Percentiles rank a stretch among this genome's conserved stretches.
Evolutionary conservation across 2,797 vertebrate species (phyloP).

Genomic region (Esox lucius): DNA sequence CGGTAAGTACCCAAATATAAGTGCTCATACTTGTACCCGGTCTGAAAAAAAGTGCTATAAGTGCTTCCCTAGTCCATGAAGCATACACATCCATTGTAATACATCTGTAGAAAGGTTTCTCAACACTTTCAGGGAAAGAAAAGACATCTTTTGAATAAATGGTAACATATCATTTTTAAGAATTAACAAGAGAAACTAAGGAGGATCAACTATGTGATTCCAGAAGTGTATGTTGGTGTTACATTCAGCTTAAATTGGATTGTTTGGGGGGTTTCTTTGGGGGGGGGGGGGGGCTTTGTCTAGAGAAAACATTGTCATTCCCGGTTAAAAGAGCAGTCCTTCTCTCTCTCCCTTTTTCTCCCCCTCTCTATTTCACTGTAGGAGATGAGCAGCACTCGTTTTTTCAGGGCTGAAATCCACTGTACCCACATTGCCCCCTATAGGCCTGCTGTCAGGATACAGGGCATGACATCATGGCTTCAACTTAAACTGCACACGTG

Average conservation of each 20-base stretch:
- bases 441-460: background rate
- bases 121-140: background rate
- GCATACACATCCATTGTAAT: too few species aligned
- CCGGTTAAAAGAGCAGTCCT: conserved; percentile 20
- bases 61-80: too few species aligned
- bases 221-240: too few species aligned
- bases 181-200: too few species aligned
- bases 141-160: background rate
- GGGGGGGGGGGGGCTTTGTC: too few species aligned
- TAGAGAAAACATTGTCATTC: background rate
- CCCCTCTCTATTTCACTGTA: conserved; percentile 4
- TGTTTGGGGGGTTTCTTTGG: too few species aligned
- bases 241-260: too few species aligned
- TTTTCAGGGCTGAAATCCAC: background rate
- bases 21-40: too few species aligned
- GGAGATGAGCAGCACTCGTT: background rate
- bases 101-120: background rate
- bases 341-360: conserved; percentile 1
- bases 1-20: too few species aligned
- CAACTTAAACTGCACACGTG: background rate
- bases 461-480: background rate
- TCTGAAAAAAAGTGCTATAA: too few species aligned
- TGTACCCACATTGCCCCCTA: conserved; percentile 3
- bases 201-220: too few species aligned
- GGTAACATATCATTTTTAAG: too few species aligned